These are phyloP conservation scores for Sitta europaea DNA, from an alignment of 2,113 vertebrate genomes.

Conservation along the genomic window DNA sequence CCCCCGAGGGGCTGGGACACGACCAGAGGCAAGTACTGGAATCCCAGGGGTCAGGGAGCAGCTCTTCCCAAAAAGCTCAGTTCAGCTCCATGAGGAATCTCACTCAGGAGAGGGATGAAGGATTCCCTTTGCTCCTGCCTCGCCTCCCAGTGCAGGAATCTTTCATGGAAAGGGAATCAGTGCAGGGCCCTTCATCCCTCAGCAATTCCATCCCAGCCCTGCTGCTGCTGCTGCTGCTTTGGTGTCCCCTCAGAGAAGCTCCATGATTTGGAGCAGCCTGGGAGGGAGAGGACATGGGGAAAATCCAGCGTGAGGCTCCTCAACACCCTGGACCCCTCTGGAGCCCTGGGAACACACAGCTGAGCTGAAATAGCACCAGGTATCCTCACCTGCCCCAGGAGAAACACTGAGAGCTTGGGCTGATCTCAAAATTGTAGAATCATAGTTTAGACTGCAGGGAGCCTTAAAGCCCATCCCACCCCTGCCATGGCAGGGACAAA, in stretches of 20 bases:
- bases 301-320: background rate
- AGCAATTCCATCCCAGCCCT: background rate
- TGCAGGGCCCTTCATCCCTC: background rate
- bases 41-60: background rate
- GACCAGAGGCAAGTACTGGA: background rate
- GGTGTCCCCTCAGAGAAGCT: background rate
- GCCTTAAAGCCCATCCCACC: fast-evolving
- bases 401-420: background rate
- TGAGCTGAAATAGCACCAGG: background rate
- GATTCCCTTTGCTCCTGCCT: background rate
- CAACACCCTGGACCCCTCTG: background rate
- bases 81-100: background rate
- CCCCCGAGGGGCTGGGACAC: background rate
- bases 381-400: background rate
- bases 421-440: background rate
- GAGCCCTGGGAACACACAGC: background rate
- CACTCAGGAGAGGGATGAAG: background rate
- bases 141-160: background rate
- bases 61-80: background rate
- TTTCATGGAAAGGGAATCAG: background rate
- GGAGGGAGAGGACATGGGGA: background rate
- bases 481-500: background rate
- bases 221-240: background rate
- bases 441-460: background rate
- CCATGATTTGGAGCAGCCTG: background rate